Percentiles rank a stretch among this genome's conserved stretches.
Conservation (phyloP, 2,888 invertebrate species). For the Idaea straminata region DNA sequence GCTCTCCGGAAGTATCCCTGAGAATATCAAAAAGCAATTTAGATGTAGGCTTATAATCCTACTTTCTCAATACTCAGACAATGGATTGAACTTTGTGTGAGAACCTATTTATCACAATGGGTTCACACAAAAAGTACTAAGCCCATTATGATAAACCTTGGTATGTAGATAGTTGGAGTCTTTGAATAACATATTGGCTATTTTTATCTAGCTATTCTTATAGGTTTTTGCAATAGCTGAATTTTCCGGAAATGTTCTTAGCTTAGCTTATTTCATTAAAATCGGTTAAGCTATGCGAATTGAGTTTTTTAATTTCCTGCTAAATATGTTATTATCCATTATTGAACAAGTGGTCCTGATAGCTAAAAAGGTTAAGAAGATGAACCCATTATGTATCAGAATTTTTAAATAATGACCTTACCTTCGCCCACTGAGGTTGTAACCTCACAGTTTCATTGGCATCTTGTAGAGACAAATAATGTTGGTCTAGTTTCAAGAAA, state of each 20-base stretch:
- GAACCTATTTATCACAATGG: no score
- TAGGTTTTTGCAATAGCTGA: no score
- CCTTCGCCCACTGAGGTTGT: constrained; percentile 90
- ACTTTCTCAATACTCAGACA: no score
- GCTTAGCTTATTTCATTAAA: no score
- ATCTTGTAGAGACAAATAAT: constrained; percentile 88
- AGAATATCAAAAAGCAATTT: constrained; percentile 9
- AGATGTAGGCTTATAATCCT: neutral
- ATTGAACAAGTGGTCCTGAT: neutral
- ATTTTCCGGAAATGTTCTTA: no score
- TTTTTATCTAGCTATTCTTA: no score
- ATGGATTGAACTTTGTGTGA: no score
- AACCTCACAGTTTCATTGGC: constrained; percentile 87
- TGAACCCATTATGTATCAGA: neutral
- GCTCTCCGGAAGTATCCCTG: constrained; percentile 87
- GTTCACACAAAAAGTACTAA: no score
- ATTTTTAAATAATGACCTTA: constrained; percentile 36
- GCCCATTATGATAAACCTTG: no score
- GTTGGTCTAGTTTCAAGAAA: constrained; percentile 88
- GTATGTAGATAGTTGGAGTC: no score
- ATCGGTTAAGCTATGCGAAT: no score
- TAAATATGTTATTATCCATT: neutral
- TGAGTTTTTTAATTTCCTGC: neutral
- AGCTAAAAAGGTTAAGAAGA: neutral
- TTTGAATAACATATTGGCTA: no score